Conservation (phyloP, 2,113 vertebrate genomes). For the Macrotis lagotis region DNA sequence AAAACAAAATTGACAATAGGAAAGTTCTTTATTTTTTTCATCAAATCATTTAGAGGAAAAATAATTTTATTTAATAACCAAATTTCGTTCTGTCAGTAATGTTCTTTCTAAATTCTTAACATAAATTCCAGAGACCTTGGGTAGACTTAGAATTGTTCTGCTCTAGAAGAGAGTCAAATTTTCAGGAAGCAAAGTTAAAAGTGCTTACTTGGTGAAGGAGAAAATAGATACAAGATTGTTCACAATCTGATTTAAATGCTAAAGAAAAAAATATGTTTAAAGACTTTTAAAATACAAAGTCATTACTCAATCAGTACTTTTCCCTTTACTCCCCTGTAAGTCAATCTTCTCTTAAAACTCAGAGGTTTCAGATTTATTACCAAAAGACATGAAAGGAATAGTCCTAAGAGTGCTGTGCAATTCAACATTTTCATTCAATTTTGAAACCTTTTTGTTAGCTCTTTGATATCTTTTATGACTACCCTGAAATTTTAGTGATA, state of each 20-base stretch:
- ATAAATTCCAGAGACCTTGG: neutral
- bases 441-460: neutral
- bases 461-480: neutral
- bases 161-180: neutral
- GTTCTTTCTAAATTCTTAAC: neutral
- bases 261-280: neutral
- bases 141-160: neutral
- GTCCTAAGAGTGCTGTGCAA: neutral
- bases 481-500: neutral
- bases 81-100: neutral
- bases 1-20: neutral
- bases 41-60: neutral
- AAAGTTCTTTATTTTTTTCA: neutral
- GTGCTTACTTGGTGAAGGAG: neutral
- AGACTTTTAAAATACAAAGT: neutral
- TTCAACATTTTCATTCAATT: neutral
- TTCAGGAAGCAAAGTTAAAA: neutral
- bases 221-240: neutral
- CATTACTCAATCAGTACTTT: neutral
- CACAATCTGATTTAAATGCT: neutral
- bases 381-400: neutral
- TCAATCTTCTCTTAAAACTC: constrained; percentile 28
- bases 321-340: neutral
- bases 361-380: neutral
- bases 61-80: neutral